Conservation (phyloP, 23 tunicate species). For the Oikopleura albicans region DNA sequence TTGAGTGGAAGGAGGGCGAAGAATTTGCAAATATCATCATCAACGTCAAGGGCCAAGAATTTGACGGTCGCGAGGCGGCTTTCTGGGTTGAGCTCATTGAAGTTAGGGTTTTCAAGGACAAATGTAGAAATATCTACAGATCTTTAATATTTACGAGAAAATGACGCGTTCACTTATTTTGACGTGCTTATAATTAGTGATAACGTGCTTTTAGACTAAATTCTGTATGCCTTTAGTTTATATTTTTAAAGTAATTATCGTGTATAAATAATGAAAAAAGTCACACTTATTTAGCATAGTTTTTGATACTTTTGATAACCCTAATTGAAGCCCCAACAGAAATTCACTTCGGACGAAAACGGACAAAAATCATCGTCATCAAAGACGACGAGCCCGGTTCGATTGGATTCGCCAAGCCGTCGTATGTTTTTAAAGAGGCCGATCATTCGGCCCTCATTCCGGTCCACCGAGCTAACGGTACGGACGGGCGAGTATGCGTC, state of each 20-base stretch:
- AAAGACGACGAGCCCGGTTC: conserved; percentile 94
- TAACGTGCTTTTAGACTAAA: too few species aligned
- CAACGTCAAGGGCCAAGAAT: conserved; percentile 41
- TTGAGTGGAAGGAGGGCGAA: conserved; percentile 59
- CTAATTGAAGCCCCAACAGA: conserved; percentile 52
- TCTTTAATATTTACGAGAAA: too few species aligned
- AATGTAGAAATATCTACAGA: too few species aligned
- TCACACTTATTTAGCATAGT: too few species aligned
- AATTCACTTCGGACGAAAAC: conserved; percentile 57
- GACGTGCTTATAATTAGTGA: too few species aligned
- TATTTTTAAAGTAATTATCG: too few species aligned
- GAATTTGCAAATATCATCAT: conserved; percentile 79
- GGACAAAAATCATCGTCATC: conserved; percentile 82
- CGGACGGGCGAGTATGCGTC: conserved; percentile 74
- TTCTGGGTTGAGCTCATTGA: conserved; percentile 80
- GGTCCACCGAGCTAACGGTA: conserved; percentile 79
- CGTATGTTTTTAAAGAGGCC: conserved; percentile 91
- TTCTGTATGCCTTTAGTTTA: too few species aligned
- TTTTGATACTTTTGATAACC: too few species aligned
- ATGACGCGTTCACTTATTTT: too few species aligned
- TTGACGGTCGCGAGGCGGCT: conserved; percentile 42
- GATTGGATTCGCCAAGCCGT: conserved; percentile 93
- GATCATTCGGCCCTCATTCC: conserved; percentile 70
- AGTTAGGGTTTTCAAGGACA: too few species aligned
- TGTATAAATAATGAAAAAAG: too few species aligned